Evolutionary conservation across 2,888 invertebrate species (phyloP).

Genomic region (Tromatobia lineatoria): DNA sequence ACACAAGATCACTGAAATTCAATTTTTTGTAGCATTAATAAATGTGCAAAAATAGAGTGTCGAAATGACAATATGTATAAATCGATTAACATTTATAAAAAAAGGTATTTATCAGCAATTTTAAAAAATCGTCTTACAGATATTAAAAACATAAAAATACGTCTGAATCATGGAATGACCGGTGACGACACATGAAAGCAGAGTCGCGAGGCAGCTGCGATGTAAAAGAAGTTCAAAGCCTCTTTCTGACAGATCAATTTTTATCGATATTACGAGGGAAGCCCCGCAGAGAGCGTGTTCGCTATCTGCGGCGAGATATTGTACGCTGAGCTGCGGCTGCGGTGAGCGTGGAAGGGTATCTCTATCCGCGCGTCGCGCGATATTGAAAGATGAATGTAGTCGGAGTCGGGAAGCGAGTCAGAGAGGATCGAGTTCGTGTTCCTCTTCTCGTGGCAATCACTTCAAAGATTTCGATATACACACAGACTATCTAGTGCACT

Average conservation of each 20-base stretch:
- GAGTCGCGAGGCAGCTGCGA: neutral
- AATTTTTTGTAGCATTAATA: too few relatives aligned
- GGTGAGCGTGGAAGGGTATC: constrained; percentile 71
- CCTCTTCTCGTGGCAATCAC: constrained; percentile 52
- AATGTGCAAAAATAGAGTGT: too few relatives aligned
- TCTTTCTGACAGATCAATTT: constrained; percentile 66
- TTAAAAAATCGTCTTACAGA: too few relatives aligned
- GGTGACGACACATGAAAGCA: neutral
- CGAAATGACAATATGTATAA: too few relatives aligned
- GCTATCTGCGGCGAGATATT: constrained; percentile 42
- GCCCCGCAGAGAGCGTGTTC: constrained; percentile 26
- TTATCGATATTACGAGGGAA: constrained; percentile 68
- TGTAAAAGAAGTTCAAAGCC: constrained; percentile 41
- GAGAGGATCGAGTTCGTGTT: constrained; percentile 68
- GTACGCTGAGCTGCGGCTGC: constrained; percentile 46
- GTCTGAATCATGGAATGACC: neutral
- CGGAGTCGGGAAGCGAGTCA: constrained; percentile 74
- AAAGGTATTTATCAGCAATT: too few relatives aligned
- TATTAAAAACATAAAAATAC: neutral
- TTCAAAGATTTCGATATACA: constrained; percentile 36
- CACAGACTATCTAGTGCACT: constrained; percentile 6
- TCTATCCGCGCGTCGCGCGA: constrained; percentile 71
- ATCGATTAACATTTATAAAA: too few relatives aligned
- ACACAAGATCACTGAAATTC: too few relatives aligned
- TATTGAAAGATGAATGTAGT: constrained; percentile 77